Evolutionary conservation across 2,888 invertebrate species (phyloP), one percentile per base, ranked within the genome.

Genomic region (Neoascia interrupta): DNA sequence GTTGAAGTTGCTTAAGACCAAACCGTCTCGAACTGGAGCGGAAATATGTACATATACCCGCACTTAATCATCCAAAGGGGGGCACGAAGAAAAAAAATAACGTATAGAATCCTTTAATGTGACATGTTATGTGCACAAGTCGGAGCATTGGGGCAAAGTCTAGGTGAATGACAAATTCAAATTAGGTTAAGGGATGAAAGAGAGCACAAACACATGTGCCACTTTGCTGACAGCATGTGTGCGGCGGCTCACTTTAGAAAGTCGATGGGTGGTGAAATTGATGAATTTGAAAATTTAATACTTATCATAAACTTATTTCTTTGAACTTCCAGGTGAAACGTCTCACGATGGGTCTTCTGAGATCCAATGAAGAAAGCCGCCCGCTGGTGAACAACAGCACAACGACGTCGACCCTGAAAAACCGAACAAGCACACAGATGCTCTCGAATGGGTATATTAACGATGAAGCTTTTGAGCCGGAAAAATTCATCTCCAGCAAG

Each of bases 301-400:
- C 26, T 41, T 36, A 19, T 16, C 36, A n/a, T 23, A 18, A 21
- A n/a, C n/a, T 53, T 45, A 21, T 63, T 37, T 64, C 23, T 8
- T 61, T 49, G 11, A 49, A 13, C 39, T 68, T 63, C 23, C 70
- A 87, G 87, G 92, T 92, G 88, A 94, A 93, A 88, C 90, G 94
- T 63, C 90, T 95, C 81, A 93, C 95, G 36, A 92, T 94, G 91
- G 94, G 94, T 8, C 89, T 94, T 66, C 91, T 92, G 54, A 91
- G 91, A 0, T 90, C 90, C 54, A 89, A 90, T 82, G 93, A 93
- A 82, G 94, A 95, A 86, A 93, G 93, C 84, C 94, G 93, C 84
- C 94, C 94, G 2, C 89, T 95, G 23, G 94, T 95, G 28, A 90
- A 92, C 60, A 92, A 92, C 28, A 91, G 91, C 13, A n/a, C n/a